Percentiles rank a stretch among this genome's conserved stretches.
Evolutionary conservation across 2,797 vertebrate species (phyloP).

Genomic region (Anguilla anguilla): DNA sequence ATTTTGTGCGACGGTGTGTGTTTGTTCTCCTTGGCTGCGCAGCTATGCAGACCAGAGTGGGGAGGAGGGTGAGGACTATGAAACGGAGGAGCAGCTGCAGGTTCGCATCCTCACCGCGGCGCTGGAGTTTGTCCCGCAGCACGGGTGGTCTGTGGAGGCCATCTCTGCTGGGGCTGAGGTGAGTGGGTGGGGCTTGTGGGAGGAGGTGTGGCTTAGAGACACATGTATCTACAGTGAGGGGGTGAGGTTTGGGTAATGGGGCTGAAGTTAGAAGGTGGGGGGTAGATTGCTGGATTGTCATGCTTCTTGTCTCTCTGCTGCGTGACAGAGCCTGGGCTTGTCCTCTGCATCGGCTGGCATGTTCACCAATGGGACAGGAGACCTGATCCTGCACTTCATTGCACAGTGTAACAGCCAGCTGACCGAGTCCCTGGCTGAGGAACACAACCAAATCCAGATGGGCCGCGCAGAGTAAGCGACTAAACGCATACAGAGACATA

Average conservation of each 20-base stretch:
- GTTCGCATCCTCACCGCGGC: constrained; percentile 82
- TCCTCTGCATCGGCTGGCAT: constrained; percentile 89
- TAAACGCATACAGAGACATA: neutral
- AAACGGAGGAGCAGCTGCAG: constrained; percentile 92
- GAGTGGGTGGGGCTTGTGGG: neutral
- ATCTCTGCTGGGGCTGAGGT: constrained; percentile 92
- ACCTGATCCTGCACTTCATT: constrained; percentile 89
- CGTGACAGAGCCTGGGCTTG: constrained; percentile 82
- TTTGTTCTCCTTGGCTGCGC: constrained; percentile 18
- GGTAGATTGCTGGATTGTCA: constrained; percentile 24
- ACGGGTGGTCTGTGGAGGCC: constrained; percentile 91
- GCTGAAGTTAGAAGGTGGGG: constrained; percentile 75
- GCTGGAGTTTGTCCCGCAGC: constrained; percentile 84
- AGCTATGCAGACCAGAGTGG: constrained; percentile 88
- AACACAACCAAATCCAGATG: constrained; percentile 86
- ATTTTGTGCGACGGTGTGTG: neutral
- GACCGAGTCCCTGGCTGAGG: constrained; percentile 75
- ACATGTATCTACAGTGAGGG: neutral
- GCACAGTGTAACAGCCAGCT: constrained; percentile 83
- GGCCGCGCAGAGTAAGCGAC: constrained; percentile 85
- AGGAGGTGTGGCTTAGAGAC: neutral
- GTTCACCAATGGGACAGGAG: constrained; percentile 85
- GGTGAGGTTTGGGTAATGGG: constrained; percentile 50
- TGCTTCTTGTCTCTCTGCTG: constrained; percentile 33
- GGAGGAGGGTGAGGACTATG: constrained; percentile 86